Conservation (phyloP, 2,888 invertebrate genomes). For the Athalia cordata region DNA sequence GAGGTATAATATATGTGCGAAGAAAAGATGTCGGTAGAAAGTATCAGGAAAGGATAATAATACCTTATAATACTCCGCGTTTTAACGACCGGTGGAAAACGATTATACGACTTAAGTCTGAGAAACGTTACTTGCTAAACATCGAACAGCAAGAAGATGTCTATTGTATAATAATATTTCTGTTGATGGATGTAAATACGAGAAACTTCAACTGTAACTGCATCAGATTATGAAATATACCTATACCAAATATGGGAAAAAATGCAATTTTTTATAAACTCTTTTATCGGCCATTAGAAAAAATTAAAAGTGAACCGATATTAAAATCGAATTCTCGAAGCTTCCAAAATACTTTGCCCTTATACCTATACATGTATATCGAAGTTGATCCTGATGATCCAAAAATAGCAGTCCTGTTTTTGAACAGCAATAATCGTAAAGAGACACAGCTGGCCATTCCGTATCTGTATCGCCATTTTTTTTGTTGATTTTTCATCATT, state of each 20-base stretch:
- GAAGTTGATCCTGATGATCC: not conserved
- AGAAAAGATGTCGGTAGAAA: no score
- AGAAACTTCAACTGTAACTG: not conserved
- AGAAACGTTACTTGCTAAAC: constrained; percentile 12
- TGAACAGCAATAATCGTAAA: constrained; percentile 49
- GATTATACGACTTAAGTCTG: not conserved
- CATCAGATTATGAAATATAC: not conserved
- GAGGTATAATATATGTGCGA: no score
- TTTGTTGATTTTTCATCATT: not conserved
- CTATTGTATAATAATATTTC: constrained; percentile 32
- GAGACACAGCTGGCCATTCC: not conserved
- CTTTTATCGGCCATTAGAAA: no score
- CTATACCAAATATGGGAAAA: not conserved
- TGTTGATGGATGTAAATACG: constrained; percentile 6
- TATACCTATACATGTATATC: no score
- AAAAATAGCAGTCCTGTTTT: constrained; percentile 51
- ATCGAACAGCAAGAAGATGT: not conserved
- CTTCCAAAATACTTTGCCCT: no score
- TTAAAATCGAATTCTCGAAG: no score
- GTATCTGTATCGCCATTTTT: not conserved
- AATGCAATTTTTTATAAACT: not conserved
- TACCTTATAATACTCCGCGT: no score
- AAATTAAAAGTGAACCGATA: no score
- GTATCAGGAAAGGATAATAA: no score
- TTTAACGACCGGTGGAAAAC: no score